These are phyloP conservation scores for Xiphophorus hellerii DNA, from an alignment of 2,113 vertebrate genomes.

Conservation along the genomic window DNA sequence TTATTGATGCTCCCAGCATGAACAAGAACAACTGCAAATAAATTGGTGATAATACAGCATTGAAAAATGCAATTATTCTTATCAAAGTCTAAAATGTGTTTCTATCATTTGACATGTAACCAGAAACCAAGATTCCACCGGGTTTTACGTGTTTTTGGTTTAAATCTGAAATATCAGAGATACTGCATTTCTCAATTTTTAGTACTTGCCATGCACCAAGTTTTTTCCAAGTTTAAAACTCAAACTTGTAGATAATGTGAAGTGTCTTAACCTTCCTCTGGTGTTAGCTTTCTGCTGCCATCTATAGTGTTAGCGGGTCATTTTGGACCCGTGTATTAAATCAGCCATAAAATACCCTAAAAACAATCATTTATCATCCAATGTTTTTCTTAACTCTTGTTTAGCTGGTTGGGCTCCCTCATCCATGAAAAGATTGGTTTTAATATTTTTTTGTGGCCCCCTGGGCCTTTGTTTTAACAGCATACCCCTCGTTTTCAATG, in stretches of 20 bases:
- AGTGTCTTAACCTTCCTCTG: no score
- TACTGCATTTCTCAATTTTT: background rate
- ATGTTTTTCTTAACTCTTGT: no score
- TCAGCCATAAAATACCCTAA: no score
- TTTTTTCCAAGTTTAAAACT: conserved; percentile 18
- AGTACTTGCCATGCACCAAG: background rate
- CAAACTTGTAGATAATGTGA: conserved; percentile 21
- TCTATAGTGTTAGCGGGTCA: no score
- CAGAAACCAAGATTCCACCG: conserved; percentile 7
- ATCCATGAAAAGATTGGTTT: no score
- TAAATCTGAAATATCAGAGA: background rate
- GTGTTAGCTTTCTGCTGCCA: no score
- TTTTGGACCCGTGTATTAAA: no score
- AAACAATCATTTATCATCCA: no score
- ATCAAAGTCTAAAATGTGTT: conserved; percentile 8
- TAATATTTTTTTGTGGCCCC: no score
- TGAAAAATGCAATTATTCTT: conserved; percentile 7
- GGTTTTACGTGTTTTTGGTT: background rate
- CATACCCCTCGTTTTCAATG: no score
- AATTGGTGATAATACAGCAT: conserved; percentile 15
- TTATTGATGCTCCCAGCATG: conserved; percentile 56
- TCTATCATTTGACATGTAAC: conserved; percentile 10
- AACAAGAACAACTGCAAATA: conserved; percentile 38
- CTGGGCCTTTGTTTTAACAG: no score
- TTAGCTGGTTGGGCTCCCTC: no score